phyloP scores from a whole-genome alignment of 2,888 invertebrate genomes.

The Acheta domesticus region DNA sequence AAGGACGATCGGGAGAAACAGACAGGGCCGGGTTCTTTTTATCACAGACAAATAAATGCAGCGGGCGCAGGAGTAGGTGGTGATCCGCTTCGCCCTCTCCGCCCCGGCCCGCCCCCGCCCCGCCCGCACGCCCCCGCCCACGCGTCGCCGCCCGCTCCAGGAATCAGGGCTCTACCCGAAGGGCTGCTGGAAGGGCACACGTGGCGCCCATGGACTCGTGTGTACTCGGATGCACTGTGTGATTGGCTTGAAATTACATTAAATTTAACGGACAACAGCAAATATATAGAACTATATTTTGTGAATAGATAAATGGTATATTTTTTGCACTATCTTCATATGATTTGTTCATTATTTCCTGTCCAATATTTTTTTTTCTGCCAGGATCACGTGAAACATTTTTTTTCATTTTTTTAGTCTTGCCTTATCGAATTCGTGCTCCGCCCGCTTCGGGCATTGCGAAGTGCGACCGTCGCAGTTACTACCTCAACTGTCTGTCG shows the following conservation, averaged over 20 bases:
- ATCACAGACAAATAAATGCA: slow-evolving; percentile 37
- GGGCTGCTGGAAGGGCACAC: too few relatives aligned
- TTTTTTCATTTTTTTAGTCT: too few relatives aligned
- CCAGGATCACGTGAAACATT: too few relatives aligned
- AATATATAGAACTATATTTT: slow-evolving; percentile 35
- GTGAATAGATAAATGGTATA: slow-evolving; percentile 26
- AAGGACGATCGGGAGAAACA: not conserved
- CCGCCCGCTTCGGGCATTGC: too few relatives aligned
- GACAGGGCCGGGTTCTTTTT: slow-evolving; percentile 20
- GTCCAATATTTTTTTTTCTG: not conserved
- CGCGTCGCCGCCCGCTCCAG: not conserved
- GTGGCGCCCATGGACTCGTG: not conserved
- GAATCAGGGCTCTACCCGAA: not conserved
- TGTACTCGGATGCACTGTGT: slow-evolving; percentile 18
- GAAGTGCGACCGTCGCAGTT: too few relatives aligned
- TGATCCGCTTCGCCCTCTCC: not conserved
- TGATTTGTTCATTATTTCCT: slow-evolving; percentile 12
- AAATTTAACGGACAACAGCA: slow-evolving; percentile 36
- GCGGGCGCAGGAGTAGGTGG: not conserved
- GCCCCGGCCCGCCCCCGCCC: not conserved
- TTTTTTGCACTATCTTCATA: slow-evolving; percentile 19
- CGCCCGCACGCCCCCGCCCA: not conserved
- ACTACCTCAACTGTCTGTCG: too few relatives aligned
- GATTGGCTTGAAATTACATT: slow-evolving; percentile 24
- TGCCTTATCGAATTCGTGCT: too few relatives aligned